A percentile compares a stretch with the other conserved stretches of the same genome.
These are phyloP conservation scores for Agrilus mali DNA, from an alignment of 2,888 invertebrate genomes.

Conservation along the genomic window DNA sequence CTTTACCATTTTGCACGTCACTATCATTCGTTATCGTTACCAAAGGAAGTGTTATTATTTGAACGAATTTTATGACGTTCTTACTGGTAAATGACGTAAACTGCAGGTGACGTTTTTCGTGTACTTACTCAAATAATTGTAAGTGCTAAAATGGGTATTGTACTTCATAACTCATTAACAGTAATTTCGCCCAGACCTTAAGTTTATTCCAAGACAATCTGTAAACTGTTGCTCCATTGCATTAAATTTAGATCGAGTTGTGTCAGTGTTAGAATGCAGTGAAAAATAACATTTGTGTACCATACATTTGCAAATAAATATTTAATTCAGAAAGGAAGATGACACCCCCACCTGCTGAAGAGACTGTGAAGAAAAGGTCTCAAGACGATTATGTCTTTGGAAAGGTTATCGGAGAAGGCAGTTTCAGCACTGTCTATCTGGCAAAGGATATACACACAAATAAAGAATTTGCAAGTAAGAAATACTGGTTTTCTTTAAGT, in stretches of 20 bases:
- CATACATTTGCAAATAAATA: constrained; percentile 9
- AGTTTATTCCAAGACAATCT: not conserved
- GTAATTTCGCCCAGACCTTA: not conserved
- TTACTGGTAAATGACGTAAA: constrained; percentile 9
- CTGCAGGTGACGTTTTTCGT: constrained; percentile 6
- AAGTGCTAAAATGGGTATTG: not conserved
- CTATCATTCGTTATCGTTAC: constrained; percentile 2
- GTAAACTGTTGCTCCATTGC: too few species aligned
- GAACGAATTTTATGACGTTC: constrained; percentile 11
- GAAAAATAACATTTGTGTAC: constrained; percentile 7
- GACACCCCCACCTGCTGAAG: constrained; percentile 31
- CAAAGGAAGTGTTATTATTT: constrained; percentile 6
- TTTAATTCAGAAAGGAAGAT: constrained; percentile 17
- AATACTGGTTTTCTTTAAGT: not conserved
- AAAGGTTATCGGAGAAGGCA: constrained; percentile 92
- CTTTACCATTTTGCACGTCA: constrained; percentile 7
- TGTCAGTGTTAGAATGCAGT: not conserved
- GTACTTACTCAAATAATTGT: not conserved
- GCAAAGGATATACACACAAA: constrained; percentile 83
- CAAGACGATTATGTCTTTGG: constrained; percentile 91
- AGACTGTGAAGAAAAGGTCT: constrained; percentile 43
- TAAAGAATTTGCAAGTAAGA: constrained; percentile 91
- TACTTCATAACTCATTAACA: not conserved
- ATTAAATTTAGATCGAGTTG: too few species aligned
- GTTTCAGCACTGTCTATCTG: constrained; percentile 90